Conservation (phyloP, 2,888 invertebrate species). For the Brassicogethes aeneus region DNA sequence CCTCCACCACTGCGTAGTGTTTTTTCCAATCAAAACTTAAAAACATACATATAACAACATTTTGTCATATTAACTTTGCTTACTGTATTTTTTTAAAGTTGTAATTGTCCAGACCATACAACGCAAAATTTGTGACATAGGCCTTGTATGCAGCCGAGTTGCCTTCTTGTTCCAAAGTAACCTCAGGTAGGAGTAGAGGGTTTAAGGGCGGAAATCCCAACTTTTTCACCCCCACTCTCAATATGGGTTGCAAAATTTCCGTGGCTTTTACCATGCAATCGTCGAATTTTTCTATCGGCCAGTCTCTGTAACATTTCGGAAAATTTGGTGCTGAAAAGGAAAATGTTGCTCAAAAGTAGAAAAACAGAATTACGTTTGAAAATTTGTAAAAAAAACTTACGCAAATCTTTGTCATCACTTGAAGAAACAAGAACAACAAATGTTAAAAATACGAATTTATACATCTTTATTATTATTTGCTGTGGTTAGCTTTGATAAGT, state of each 20-base stretch:
- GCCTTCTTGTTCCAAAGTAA: conserved; percentile 12
- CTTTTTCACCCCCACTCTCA: conserved; percentile 8
- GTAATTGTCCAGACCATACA: conserved; percentile 6
- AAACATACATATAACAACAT: neutral
- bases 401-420: neutral
- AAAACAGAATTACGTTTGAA: neutral
- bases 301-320: conserved; percentile 11
- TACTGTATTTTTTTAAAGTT: neutral
- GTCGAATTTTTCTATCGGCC: conserved; percentile 9
- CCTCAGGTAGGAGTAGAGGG: conserved; percentile 9
- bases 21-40: neutral
- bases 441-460: no score
- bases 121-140: conserved; percentile 7
- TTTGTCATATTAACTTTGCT: neutral
- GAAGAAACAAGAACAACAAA: no score
- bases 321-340: conserved; percentile 10
- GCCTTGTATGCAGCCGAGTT: conserved; percentile 10
- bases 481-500: no score
- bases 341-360: neutral
- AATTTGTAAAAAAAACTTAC: neutral
- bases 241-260: conserved; percentile 10
- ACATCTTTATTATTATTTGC: no score
- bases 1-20: neutral
- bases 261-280: conserved; percentile 13
- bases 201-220: conserved; percentile 6